A percentile compares a stretch with the other conserved stretches of the same genome.
Evolutionary conservation across 2,888 invertebrate genomes (phyloP).

Genomic region (Aquatica leii): DNA sequence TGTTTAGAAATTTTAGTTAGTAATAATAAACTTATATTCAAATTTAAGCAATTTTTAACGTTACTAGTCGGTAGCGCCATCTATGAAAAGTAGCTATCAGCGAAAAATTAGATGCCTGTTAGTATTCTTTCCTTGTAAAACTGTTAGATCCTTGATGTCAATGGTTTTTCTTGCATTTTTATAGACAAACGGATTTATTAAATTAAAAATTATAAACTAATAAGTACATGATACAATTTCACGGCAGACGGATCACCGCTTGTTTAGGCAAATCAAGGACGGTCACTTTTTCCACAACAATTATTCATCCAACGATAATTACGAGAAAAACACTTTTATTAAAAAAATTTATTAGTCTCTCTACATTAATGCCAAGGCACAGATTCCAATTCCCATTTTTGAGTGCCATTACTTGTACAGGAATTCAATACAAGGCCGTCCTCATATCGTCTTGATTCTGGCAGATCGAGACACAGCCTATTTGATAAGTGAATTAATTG

Average conservation of each 20-base stretch:
- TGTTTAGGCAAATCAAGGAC: conserved; percentile 41
- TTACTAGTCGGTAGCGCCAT: too few relatives aligned
- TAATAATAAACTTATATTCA: too few relatives aligned
- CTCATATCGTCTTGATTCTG: conserved; percentile 58
- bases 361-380: conserved; percentile 68
- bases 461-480: conserved; percentile 67
- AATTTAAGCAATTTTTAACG: too few relatives aligned
- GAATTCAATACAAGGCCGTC: conserved; percentile 67
- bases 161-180: too few relatives aligned
- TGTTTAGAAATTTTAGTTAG: too few relatives aligned
- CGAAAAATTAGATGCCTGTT: too few relatives aligned
- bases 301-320: background rate
- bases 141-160: too few relatives aligned
- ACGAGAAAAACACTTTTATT: background rate
- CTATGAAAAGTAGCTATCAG: too few relatives aligned
- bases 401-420: conserved; percentile 67
- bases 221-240: conserved; percentile 23
- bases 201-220: background rate
- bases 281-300: conserved; percentile 34
- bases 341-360: conserved; percentile 3
- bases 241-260: conserved; percentile 38
- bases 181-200: background rate
- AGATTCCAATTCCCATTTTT: conserved; percentile 74
- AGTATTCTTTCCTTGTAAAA: too few relatives aligned
- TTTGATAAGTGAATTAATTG: conserved; percentile 65